Base-by-base conservation (phyloP, 37 sponge, comb jelly and placozoan genomes). In the Cliona cf. orientalis region DNA sequence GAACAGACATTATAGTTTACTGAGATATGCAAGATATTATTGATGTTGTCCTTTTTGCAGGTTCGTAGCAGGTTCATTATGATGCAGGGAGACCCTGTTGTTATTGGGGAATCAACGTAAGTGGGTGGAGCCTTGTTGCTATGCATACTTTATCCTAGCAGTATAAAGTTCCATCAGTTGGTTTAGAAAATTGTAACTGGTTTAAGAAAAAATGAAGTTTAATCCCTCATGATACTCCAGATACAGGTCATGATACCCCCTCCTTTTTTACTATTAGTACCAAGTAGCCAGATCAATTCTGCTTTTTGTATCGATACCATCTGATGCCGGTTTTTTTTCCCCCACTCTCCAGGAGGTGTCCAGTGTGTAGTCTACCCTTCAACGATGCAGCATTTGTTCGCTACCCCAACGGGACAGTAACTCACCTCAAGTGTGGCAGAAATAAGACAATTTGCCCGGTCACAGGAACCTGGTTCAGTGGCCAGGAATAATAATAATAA, bases 321-420 rank as follows among this genome's bases (percentile, higher is more conserved):
- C n/a, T n/a, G n/a, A n/a, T 55, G 21, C 58, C 17, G 58, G 17
- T 22, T n/a, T n/a, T n/a, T n/a, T n/a, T 32, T 11, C 38, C 22
- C 42, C 41, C 26, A 32, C 21, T 26, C 29, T 37, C 2, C 67
- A 94, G 95, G 42, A 35, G 58, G 17, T 96, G 96, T 73, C 94
- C 92, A 12, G 84, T 93, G n/a, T 96, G 96, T 38, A 81, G 78
- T 21, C 79, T 76, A 3, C 85, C 90, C 0, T 87, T 96, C 78
- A 84, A 81, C 49, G 96, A 96, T 69, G 84, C 96, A 21, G 83
- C 91, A 28, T 91, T 96, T 77, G 96, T 96, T 12, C 81, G 96
- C 45, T 96, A 96, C 53, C 96, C 96, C 0, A 96, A 96, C 64
- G 94, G 91, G 21, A 71, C 83, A 0, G 60, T 90, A 3, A 90